A percentile compares a stretch with the other conserved stretches of the same genome.
Evolutionary conservation across 2,797 vertebrate species (phyloP).

Genomic region (Epinephelus awoara): DNA sequence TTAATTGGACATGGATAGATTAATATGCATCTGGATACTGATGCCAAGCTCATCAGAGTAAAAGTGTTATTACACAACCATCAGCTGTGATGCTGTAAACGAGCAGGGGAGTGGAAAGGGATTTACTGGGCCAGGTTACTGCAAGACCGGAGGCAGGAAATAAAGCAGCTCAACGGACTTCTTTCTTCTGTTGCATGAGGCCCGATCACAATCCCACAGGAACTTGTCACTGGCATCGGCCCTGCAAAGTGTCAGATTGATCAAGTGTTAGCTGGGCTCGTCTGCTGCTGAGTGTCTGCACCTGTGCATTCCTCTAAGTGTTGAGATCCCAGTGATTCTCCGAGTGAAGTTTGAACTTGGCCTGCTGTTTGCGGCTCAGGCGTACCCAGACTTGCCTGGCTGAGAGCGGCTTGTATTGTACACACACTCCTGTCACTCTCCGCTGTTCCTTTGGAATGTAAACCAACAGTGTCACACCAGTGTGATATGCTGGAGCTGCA

Average conservation of each 20-base stretch:
- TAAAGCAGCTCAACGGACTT: slow-evolving; percentile 34
- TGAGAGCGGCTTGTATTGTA: slow-evolving; percentile 68
- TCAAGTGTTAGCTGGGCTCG: slow-evolving; percentile 66
- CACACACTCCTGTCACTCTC: slow-evolving; percentile 75
- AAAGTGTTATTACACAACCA: slow-evolving; percentile 78
- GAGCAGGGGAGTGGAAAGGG: slow-evolving; percentile 42
- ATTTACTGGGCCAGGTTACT: slow-evolving; percentile 47
- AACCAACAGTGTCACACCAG: slow-evolving; percentile 60
- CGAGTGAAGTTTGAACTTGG: slow-evolving; percentile 73
- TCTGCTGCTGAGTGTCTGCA: slow-evolving; percentile 75
- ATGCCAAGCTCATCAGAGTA: slow-evolving; percentile 77
- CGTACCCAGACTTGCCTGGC: slow-evolving; percentile 77
- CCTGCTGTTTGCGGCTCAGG: slow-evolving; percentile 65
- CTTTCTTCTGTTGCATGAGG: slow-evolving; percentile 62
- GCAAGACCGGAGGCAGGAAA: slow-evolving; percentile 21
- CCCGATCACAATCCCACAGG: slow-evolving; percentile 52
- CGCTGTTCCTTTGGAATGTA: slow-evolving; percentile 70
- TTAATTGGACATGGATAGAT: slow-evolving; percentile 79
- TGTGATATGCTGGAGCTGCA: slow-evolving; percentile 24
- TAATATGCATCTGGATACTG: slow-evolving; percentile 72
- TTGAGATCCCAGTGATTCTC: slow-evolving; percentile 55
- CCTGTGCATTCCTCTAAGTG: slow-evolving; percentile 79
- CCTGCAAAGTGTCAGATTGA: slow-evolving; percentile 68
- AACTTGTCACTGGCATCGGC: slow-evolving; percentile 57
- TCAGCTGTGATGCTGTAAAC: slow-evolving; percentile 72